Evolutionary conservation across 2,113 vertebrate species (phyloP), one percentile per base, ranked within the genome.

Genomic region (Thunnus maccoyii): DNA sequence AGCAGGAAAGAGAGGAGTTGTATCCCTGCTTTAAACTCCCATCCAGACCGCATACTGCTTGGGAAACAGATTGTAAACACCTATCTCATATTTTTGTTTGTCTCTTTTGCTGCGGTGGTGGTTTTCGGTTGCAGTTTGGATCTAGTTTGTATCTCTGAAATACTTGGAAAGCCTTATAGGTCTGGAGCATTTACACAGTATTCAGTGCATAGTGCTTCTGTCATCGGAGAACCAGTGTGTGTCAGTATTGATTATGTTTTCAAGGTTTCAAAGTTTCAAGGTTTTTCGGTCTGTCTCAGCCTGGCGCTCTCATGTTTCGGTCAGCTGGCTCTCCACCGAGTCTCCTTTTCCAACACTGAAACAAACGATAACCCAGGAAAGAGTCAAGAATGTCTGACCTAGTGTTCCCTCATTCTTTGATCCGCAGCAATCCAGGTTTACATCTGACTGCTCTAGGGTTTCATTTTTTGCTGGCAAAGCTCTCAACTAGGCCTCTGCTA

Each of bases 21-120:
- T 8, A 14, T 41, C 70, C 1, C 25, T 22, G 27, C 73, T 86
- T 81, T 86, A 54, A 83, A 63, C 61, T 84, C 47, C 47, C 46
- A 46, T 84, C 73, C 84, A 84, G 78, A 78, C 81, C 84, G 32
- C 74, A 61, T 55, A 67, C 17, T 76, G 74, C 69, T 85, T 84
- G 30, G 36, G 18, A 36, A 16, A 65, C 61, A 12, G 2, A 56
- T 12, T 52, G 44, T 78, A 78, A 74, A 84, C 63, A 64, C 65
- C 44, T 22, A 27, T 20, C 36, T 41, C 36, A n/a, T 30, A 20
- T 72, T 25, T 48, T 25, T 72, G n/a, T 41, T 41, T 41, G 36
- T 41, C 36, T 41, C 9, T 36, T 41, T 41, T 41, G 36, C 36
- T 41, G 36, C 8, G 36, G 36, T 41, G 36, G 7, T 8, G 36